A percentile compares a stretch with the other conserved stretches of the same genome.
These are phyloP conservation scores for Microtus californicus DNA, from an alignment of 2,797 vertebrate genomes.

Conservation along the genomic window DNA sequence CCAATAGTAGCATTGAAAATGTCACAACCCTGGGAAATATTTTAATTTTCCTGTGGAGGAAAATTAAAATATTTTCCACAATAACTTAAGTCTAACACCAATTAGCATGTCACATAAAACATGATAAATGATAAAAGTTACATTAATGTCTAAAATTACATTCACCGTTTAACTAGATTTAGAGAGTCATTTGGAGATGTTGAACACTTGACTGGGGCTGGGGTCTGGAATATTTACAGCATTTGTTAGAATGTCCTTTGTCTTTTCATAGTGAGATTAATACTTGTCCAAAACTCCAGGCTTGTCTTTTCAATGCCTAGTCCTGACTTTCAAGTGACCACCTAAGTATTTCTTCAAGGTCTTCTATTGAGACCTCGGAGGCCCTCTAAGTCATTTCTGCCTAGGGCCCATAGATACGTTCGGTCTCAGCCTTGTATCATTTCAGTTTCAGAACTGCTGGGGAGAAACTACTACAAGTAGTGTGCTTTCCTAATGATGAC, in stretches of 20 bases:
- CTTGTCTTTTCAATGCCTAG: not conserved
- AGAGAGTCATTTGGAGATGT: not conserved
- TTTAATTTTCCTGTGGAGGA: not conserved
- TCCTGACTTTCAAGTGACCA: not conserved
- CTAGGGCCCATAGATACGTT: not conserved
- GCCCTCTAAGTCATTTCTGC: not conserved
- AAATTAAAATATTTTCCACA: not conserved
- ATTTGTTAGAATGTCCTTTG: not conserved
- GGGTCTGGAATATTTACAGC: rapidly evolving
- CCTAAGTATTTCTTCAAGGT: not conserved
- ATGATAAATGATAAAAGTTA: not conserved
- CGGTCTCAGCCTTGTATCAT: not conserved
- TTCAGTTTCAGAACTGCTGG: not conserved
- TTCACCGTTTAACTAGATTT: not conserved
- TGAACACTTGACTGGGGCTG: not conserved
- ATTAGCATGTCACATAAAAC: not conserved
- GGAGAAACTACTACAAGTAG: not conserved
- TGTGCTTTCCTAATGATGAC: slow-evolving; percentile 24
- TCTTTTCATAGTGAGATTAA: not conserved
- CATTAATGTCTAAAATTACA: not conserved
- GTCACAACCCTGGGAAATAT: not conserved
- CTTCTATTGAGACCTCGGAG: not conserved
- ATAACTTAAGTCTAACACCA: not conserved
- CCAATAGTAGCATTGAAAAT: not conserved
- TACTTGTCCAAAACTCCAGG: not conserved